Conservation (phyloP, 1,140 invertebrate genomes). For the Lasioglossum albipes region DNA sequence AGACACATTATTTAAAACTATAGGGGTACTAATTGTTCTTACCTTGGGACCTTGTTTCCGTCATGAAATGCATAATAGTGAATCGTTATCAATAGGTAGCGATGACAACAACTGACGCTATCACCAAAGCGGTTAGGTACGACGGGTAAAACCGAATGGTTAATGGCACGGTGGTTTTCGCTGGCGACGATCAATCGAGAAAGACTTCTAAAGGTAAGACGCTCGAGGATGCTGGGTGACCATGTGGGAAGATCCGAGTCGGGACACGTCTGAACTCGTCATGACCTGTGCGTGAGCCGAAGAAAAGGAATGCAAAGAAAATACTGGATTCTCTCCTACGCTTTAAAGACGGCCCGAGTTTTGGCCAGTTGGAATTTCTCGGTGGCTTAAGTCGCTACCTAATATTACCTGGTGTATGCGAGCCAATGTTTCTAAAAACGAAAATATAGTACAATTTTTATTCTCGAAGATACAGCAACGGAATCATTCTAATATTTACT, state of each 20-base stretch:
- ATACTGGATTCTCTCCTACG: constrained; percentile 39
- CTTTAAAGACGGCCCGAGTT: constrained; percentile 21
- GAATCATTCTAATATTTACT: too few species aligned
- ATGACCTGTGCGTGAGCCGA: constrained; percentile 50
- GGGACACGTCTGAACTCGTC: constrained; percentile 30
- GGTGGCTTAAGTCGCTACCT: constrained; percentile 39
- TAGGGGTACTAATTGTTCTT: too few species aligned
- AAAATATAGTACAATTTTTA: neutral
- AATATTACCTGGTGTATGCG: constrained; percentile 13
- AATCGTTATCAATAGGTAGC: neutral
- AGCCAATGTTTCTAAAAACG: neutral
- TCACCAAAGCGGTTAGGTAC: too few species aligned
- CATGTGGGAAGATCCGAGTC: constrained; percentile 38
- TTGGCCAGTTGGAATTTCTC: constrained; percentile 37
- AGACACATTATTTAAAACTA: too few species aligned
- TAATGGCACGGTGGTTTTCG: constrained; percentile 29
- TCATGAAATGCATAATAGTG: neutral
- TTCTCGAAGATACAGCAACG: too few species aligned
- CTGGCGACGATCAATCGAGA: constrained; percentile 49
- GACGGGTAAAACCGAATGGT: constrained; percentile 20
- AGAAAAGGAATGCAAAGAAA: constrained; percentile 55
- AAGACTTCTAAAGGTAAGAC: constrained; percentile 30
- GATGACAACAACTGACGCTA: too few species aligned
- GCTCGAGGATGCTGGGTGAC: constrained; percentile 44
- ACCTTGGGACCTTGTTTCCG: too few species aligned